These are phyloP conservation scores for Isotomurus palustris DNA, from an alignment of 2,888 invertebrate genomes.

Conservation along the genomic window DNA sequence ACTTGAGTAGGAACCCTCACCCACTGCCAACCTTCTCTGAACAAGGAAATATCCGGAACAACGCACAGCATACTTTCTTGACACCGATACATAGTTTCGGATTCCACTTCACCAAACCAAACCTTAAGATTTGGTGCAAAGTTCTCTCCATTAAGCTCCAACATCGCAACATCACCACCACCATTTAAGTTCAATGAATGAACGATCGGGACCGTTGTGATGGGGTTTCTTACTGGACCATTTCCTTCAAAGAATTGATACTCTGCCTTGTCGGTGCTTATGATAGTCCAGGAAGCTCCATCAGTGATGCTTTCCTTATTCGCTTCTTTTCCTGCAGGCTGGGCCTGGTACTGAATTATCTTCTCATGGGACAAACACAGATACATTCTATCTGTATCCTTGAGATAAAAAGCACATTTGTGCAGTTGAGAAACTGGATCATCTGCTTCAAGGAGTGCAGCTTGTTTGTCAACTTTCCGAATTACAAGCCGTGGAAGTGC, in stretches of 20 bases:
- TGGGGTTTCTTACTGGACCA: slow-evolving; percentile 54
- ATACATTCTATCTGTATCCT: slow-evolving; percentile 58
- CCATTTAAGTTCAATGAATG: slow-evolving; percentile 54
- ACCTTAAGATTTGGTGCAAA: slow-evolving; percentile 54
- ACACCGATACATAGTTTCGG: slow-evolving; percentile 56
- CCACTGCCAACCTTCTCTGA: slow-evolving; percentile 53
- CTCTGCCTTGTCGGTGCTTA: slow-evolving; percentile 60
- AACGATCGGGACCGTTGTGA: slow-evolving; percentile 58
- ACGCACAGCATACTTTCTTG: slow-evolving; percentile 55
- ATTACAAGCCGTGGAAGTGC: slow-evolving; percentile 56
- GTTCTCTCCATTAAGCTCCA: slow-evolving; percentile 56
- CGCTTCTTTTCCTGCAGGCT: slow-evolving; percentile 54
- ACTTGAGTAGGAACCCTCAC: slow-evolving; percentile 54
- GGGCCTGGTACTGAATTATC: slow-evolving; percentile 58
- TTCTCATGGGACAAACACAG: slow-evolving; percentile 58
- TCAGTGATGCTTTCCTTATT: slow-evolving; percentile 58
- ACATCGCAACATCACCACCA: slow-evolving; percentile 56
- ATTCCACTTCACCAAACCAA: slow-evolving; percentile 58
- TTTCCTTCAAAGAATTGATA: slow-evolving; percentile 59
- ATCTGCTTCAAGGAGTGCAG: slow-evolving; percentile 57
- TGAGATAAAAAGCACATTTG: slow-evolving; percentile 60
- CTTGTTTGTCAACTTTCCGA: slow-evolving; percentile 57
- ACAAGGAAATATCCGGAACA: slow-evolving; percentile 56
- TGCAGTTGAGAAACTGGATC: slow-evolving; percentile 60
- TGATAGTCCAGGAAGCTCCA: slow-evolving; percentile 60